Evolutionary conservation across 2,888 invertebrate species (phyloP), one percentile per base, ranked within the genome.

Genomic region (Hirtodrosophila confusa): DNA sequence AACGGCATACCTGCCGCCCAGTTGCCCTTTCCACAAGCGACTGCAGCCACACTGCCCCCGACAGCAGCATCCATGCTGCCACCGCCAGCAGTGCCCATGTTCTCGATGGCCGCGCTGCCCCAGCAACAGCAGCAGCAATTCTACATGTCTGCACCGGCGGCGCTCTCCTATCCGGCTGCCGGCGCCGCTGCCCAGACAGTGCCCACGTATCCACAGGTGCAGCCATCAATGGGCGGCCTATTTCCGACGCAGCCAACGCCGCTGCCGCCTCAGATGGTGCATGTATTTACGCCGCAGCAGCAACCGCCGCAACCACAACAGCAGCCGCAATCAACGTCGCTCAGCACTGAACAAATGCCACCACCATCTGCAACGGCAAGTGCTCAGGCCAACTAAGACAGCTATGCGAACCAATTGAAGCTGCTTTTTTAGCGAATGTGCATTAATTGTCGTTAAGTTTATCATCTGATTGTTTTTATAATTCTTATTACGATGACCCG

Each of bases 181-280:
- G 70, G 57, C 3, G 49, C 69, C 7, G 55, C 72, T 39, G 84
- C 89, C 4, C 91, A 90, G 63, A 91, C 91, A 7, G 90, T 90
- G 62, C 87, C 90, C 11, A 90, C 91, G 31, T 91, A 91, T 80
- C 91, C 91, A n/a, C 91, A 91, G 73, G 90, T 90, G 31, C 91
- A 91, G 51, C 85, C 90, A 41, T 79, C 90, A 2, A 80, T 89
- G 86, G 88, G 84, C 9, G 89, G 88, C 5, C 65, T 88, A n/a
- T 90, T 86, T 66, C 78, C 90, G 33, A 88, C 90, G 39, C 88
- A 89, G 61, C 73, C 75, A 31, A 88, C 88, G 56, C 83, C 90
- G 11, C 39, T 88, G 75, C 89, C 90, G 12, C 89, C 90, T 7
- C 90, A 89, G 62, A 84, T 89, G 87, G 79, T 73, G 11, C 88